Conservation (phyloP, 1,140 invertebrate genomes). For the Solenopsis invicta region DNA sequence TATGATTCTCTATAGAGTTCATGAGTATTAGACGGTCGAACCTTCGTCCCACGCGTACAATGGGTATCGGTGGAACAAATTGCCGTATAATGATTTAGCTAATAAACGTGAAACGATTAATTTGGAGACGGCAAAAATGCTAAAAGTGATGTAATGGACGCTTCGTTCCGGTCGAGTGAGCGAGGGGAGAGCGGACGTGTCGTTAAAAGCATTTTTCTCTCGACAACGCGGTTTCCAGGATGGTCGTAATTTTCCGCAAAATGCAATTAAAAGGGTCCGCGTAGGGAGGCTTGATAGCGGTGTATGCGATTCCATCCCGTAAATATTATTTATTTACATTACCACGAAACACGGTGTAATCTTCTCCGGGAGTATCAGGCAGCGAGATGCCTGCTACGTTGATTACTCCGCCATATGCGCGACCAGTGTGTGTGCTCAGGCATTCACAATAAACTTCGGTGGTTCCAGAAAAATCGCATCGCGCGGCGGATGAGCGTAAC, state of each 20-base stretch:
- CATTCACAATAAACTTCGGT: slow-evolving; percentile 14
- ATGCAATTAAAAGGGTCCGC: slow-evolving; percentile 27
- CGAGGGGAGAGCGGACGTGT: not conserved
- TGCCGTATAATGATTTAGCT: slow-evolving; percentile 37
- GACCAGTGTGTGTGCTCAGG: not conserved
- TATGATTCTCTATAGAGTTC: not conserved
- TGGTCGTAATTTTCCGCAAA: slow-evolving; percentile 50
- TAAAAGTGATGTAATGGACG: slow-evolving; percentile 28
- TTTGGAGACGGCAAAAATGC: slow-evolving; percentile 16
- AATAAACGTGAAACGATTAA: slow-evolving; percentile 32
- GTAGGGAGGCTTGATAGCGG: not conserved
- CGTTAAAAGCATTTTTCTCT: slow-evolving; percentile 51
- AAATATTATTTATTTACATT: slow-evolving; percentile 51
- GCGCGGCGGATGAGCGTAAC: slow-evolving; percentile 28
- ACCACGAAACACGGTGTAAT: slow-evolving; percentile 32
- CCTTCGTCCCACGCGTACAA: slow-evolving; percentile 8
- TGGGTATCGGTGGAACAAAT: slow-evolving; percentile 25
- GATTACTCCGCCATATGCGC: slow-evolving; percentile 27
- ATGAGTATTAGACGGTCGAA: slow-evolving; percentile 20
- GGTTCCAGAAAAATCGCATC: slow-evolving; percentile 2
- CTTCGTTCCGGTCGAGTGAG: slow-evolving; percentile 20
- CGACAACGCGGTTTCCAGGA: slow-evolving; percentile 1
- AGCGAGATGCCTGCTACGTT: not conserved
- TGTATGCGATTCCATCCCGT: slow-evolving; percentile 8
- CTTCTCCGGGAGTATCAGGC: slow-evolving; percentile 21